Evolutionary conservation across 35 echinoderm and acorn worm species (phyloP).

Genomic region (Heliocidaris erythrogramma): DNA sequence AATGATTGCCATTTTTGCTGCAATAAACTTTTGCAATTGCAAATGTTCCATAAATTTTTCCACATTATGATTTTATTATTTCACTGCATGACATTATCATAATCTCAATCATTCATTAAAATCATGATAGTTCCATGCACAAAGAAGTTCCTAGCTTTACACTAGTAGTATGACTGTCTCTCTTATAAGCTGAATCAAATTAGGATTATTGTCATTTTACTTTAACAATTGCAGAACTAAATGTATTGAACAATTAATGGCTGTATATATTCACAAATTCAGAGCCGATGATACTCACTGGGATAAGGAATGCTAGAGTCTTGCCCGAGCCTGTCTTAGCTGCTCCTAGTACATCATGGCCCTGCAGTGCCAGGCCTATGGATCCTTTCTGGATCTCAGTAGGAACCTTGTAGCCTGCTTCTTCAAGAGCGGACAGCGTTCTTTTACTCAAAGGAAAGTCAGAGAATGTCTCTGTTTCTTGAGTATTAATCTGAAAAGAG

Average conservation of each 20-base stretch:
- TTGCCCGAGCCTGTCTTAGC: constrained; percentile 98
- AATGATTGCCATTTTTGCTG: too few relatives aligned
- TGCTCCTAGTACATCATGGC: constrained; percentile 84
- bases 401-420: constrained; percentile 69
- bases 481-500: constrained; percentile 64
- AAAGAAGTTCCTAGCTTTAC: background rate
- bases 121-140: too few relatives aligned
- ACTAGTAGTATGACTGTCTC: background rate
- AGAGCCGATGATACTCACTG: constrained; percentile 60
- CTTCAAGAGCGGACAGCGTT: constrained; percentile 61
- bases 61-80: too few relatives aligned
- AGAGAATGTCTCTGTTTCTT: constrained; percentile 67
- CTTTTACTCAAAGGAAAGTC: constrained; percentile 83
- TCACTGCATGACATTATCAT: too few relatives aligned
- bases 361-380: constrained; percentile 76
- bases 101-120: too few relatives aligned
- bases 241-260: background rate
- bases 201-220: background rate
- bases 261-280: background rate
- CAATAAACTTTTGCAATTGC: too few relatives aligned
- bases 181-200: background rate
- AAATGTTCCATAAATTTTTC: too few relatives aligned
- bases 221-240: background rate
- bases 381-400: constrained; percentile 87
- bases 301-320: constrained; percentile 90